Evolutionary conservation across 2,888 invertebrate species (phyloP), one percentile per base, ranked within the genome.

Genomic region (Camponotus fellah): DNA sequence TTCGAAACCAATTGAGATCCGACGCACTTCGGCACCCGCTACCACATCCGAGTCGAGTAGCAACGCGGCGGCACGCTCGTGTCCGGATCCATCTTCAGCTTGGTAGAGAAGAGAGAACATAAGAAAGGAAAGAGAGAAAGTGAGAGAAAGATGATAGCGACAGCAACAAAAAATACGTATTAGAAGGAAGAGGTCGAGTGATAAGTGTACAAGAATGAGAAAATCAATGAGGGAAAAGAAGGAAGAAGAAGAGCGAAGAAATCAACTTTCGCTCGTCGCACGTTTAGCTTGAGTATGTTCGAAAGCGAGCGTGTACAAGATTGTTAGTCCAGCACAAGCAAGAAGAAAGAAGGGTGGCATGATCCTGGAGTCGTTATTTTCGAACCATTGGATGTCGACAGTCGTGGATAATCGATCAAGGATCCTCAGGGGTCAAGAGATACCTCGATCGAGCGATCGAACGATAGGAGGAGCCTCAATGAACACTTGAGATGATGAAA

Each of bases 1-100:
- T 89, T 93, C 95, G 91, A 94, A 95, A 91, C 94, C 94, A 81
- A 92, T 93, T 89, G 94, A 94, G 89, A 92, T 94, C 90, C 93
- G 94, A 90, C 94, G 95, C 88, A 94, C 94, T 82, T 95, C 95
- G 89, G 93, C 94, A 82, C 94, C 92, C 64, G 81, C 76, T 74
- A 76, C 87, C 72, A 21, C 86, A 69, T 69, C 82, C 37, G 84
- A 82, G 79, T 79, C 86, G 74, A 84, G 71, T 66, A 69, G 71
- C 87, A 83, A 88, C 81, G 89, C 86, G 81, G 91, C 88, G 76
- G 92, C 92, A 77, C 92, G 91, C 81, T 94, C 94, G 84, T 94
- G 93, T 85, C 93, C 93, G 89, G 93, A 93, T 91, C 93, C 90
- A 72, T 83, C 92, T 56, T 91, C 91, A 72, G 91, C 88, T 76